A percentile compares a stretch with the other conserved stretches of the same genome.
phyloP scores from a whole-genome alignment of 2,797 vertebrate species.

The Threskiornis aethiopicus region DNA sequence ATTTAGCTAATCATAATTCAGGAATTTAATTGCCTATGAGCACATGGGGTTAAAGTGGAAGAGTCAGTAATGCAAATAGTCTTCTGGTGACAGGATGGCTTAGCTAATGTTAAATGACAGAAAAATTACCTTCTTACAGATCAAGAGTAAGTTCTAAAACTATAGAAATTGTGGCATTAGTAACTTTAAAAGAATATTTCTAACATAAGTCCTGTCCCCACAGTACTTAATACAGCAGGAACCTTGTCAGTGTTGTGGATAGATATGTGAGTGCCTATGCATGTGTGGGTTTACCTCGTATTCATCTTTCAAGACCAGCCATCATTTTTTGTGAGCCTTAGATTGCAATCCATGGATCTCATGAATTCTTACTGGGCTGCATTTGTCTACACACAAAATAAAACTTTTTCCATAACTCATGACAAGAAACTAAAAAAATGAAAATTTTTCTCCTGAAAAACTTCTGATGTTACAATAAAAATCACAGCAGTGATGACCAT shows the following conservation, averaged over 20 bases:
- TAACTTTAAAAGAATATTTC: background rate
- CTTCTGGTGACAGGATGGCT: background rate
- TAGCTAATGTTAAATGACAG: background rate
- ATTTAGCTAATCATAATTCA: background rate
- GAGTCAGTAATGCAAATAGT: background rate
- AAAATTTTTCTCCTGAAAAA: background rate
- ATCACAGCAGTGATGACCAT: background rate
- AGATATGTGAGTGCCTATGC: background rate
- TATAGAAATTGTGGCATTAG: background rate
- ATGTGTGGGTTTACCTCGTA: background rate
- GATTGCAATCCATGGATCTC: background rate
- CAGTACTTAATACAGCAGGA: background rate
- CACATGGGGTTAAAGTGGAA: background rate
- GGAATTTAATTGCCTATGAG: background rate
- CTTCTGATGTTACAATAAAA: background rate
- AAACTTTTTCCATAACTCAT: background rate
- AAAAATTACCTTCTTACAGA: background rate
- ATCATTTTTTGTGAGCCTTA: background rate
- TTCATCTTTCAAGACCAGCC: background rate
- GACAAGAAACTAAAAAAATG: background rate
- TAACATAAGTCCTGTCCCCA: accelerated
- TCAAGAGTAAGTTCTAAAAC: background rate
- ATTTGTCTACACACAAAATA: background rate
- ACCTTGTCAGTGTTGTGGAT: background rate
- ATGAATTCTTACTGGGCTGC: background rate